Percentiles rank a stretch among this genome's conserved stretches.
These are phyloP conservation scores for Macroglossus sobrinus DNA, from an alignment of 2,113 vertebrate species.

Conservation along the genomic window DNA sequence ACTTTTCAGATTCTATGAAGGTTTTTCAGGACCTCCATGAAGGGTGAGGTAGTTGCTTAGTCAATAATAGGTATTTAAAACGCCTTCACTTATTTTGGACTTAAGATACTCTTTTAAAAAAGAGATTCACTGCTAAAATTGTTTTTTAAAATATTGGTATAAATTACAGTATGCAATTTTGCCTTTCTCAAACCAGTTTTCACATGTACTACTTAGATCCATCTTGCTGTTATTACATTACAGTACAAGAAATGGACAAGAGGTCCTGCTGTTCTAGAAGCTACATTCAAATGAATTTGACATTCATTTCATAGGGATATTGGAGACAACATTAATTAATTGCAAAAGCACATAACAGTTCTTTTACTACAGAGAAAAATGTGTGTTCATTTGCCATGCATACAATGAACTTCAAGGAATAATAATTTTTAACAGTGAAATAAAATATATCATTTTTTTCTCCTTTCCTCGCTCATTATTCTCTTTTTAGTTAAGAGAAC, in stretches of 20 bases:
- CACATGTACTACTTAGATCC: neutral
- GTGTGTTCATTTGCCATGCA: neutral
- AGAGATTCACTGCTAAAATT: neutral
- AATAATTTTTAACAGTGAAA: neutral
- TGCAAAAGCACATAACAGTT: neutral
- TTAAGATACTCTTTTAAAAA: neutral
- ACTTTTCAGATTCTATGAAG: neutral
- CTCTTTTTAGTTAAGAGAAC: neutral
- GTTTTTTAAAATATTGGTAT: neutral
- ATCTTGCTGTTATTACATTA: neutral
- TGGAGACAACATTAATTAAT: neutral
- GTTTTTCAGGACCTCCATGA: neutral
- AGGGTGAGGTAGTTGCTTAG: neutral
- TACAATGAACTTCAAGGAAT: neutral
- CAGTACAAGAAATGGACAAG: neutral
- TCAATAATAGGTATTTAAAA: neutral
- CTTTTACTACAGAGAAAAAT: neutral
- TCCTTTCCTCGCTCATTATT: neutral
- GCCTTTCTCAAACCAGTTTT: neutral
- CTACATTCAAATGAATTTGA: neutral
- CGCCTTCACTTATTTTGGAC: neutral
- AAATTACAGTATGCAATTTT: neutral
- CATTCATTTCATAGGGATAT: neutral
- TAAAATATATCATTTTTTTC: neutral
- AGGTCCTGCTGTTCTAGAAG: neutral